These are phyloP conservation scores for Drosophila mauritiana DNA, from an alignment of 1,140 invertebrate genomes.

Conservation along the genomic window DNA sequence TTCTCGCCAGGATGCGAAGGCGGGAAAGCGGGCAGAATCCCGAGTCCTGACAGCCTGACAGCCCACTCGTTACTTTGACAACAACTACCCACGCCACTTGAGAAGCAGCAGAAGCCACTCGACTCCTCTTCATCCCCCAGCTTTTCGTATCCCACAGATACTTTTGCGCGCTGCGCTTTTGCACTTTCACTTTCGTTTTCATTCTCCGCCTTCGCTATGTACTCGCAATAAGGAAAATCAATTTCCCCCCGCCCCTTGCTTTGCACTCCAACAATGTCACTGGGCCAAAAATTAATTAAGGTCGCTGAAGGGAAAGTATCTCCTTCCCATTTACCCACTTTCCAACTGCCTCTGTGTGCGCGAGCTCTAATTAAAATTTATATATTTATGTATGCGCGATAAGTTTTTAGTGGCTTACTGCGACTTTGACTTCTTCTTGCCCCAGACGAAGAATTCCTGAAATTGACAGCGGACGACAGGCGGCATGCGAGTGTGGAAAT, in stretches of 20 bases:
- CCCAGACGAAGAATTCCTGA: neutral
- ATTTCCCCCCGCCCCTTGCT: slow-evolving; percentile 37
- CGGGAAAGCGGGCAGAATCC: neutral
- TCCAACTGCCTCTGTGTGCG: slow-evolving; percentile 30
- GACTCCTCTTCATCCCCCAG: slow-evolving; percentile 6
- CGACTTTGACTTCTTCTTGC: neutral
- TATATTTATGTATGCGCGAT: slow-evolving; percentile 81
- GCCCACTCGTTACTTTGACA: slow-evolving; percentile 82
- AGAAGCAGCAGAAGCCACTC: slow-evolving; percentile 2
- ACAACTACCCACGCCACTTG: slow-evolving; percentile 51
- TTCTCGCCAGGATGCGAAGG: neutral
- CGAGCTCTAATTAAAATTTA: slow-evolving; percentile 76
- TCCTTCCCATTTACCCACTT: neutral
- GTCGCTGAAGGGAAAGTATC: slow-evolving; percentile 44
- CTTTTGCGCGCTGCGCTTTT: slow-evolving; percentile 74
- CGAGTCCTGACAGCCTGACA: slow-evolving; percentile 70
- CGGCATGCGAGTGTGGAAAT: slow-evolving; percentile 14
- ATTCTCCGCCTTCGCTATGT: slow-evolving; percentile 10
- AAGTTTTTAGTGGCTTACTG: slow-evolving; percentile 78
- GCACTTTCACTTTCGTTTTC: slow-evolving; percentile 61
- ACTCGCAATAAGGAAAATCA: slow-evolving; percentile 62
- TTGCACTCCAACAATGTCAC: slow-evolving; percentile 64
- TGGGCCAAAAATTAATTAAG: slow-evolving; percentile 82
- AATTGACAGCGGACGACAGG: slow-evolving; percentile 16
- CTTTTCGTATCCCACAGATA: slow-evolving; percentile 70